Base-by-base conservation (phyloP, 2,797 vertebrate species). In the Sebastolobus alascanus region DNA sequence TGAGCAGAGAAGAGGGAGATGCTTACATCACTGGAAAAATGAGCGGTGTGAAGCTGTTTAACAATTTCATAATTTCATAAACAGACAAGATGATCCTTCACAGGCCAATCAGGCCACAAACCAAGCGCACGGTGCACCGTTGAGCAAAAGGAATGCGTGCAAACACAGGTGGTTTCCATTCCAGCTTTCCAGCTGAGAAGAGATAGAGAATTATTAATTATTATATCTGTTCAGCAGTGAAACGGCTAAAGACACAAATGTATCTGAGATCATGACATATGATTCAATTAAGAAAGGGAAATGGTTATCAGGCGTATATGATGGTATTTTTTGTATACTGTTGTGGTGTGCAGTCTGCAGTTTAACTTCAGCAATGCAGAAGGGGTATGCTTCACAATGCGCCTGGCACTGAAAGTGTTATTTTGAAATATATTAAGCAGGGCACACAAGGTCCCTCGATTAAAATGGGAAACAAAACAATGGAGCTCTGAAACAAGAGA, bases 11-110 rank as follows among this genome's bases (percentile, higher is more conserved):
- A 73, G 64, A 73, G 10, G 69, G 76, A 81, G 78, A 66, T 81
- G 80, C 90, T 92, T 89, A 88, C 85, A 90, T 94, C 87, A 89
- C 85, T 90, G 80, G 90, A 92, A 94, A 93, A 68, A 85, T 77
- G 70, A 84, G 83, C 29, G 38, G 72, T 81, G 80, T 89, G 90
- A 91, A 89, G 77, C 77, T 83, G 87, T 86, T 90, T 83, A 72
- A 91, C 82, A 73, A 83, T 91, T 92, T 92, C 73, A 87, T 92
- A 93, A 94, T 93, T 94, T 89, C 86, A 93, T 90, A 95, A 93
- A 94, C 92, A 95, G 90, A 93, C 91, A 82, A 91, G 88, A 93
- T 90, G 92, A 94, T 93, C 90, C 82, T 63, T 86, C 61, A 73
- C 90, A 20, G 84, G 78, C 82, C 91, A 93, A 93, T 93, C 91